Evolutionary conservation across 2,797 vertebrate genomes (phyloP), one percentile per base, ranked within the genome.

Genomic region (Esox masquinongy): DNA sequence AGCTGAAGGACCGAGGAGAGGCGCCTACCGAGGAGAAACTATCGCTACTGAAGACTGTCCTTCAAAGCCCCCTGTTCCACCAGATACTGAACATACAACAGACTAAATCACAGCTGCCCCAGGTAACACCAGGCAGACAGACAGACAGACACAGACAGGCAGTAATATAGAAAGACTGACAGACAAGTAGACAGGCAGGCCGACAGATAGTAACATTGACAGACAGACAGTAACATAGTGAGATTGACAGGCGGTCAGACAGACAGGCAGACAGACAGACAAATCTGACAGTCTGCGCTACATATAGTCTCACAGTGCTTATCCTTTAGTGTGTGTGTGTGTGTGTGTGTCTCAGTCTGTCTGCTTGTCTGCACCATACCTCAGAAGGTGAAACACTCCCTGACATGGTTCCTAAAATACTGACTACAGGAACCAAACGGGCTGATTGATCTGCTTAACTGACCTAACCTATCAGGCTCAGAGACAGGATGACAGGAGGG

Each of bases 61-160:
- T 99, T 72, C 96, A 97, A 90, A 99, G 97, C 88, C 96, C 97
- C n/a, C 94, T 98, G 72, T 98, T 99, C 89, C 96, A 94, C 82
- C 97, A 98, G 73, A 97, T 99, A 83, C 92, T 99, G 80, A 94
- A 84, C 82, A 94, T 98, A 82, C 97, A 98, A 91, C 93, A 94
- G 80, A 93, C 96, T 17, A 90, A 95, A 7, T 31, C 12, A 34
- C 64, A 68, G 66, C 31, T 19, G 6, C 66, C 14, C 16, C 11
- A 26, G 63, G 29, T 66, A 66, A 16, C 63, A 15, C 19, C 11
- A 14, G 9, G 16, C 53, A 56, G 7, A 56, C n/a, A 0, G 9
- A 15, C 53, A 24, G 19, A n/a, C 17, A n/a, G 3, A 4, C 19
- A 56, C 53, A 56, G 7, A 56, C 53, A 4, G 53, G 8, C n/a